Conservation (phyloP, 2,797 vertebrate genomes). For the Lycodopsis pacificus region DNA sequence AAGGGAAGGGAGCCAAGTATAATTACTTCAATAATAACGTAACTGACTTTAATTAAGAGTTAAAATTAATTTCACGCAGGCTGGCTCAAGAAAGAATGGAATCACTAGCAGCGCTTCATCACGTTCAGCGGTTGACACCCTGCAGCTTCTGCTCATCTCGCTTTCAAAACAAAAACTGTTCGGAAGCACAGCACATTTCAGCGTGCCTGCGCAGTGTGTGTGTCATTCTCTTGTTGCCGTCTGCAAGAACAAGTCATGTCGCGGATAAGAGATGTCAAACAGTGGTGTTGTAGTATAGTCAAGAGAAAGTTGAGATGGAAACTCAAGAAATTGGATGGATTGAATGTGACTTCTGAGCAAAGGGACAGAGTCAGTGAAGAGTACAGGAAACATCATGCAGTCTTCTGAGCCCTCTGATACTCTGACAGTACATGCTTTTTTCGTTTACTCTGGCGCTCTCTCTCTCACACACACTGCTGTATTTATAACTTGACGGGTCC, state of each 20-base stretch:
- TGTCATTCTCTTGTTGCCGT: conserved; percentile 26
- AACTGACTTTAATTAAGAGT: conserved; percentile 68
- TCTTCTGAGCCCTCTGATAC: conserved; percentile 13
- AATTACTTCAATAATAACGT: conserved; percentile 57
- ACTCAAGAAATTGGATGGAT: conserved; percentile 25
- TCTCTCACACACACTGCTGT: conserved; percentile 11
- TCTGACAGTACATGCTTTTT: conserved; percentile 14
- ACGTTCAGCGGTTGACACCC: conserved; percentile 56
- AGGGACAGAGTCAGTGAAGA: background rate
- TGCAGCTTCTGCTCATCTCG: conserved; percentile 34
- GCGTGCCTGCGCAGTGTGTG: conserved; percentile 3
- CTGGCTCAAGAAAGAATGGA: conserved; percentile 52
- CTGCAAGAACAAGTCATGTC: conserved; percentile 38
- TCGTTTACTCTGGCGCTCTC: background rate
- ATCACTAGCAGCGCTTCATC: conserved; percentile 55
- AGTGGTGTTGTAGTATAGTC: conserved; percentile 1
- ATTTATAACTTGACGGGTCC: conserved; percentile 38
- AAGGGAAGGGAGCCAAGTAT: conserved; percentile 28
- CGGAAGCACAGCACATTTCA: conserved; percentile 30
- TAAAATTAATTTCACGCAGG: conserved; percentile 68
- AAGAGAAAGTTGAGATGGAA: conserved; percentile 32
- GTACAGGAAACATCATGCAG: conserved; percentile 23
- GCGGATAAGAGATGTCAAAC: conserved; percentile 45
- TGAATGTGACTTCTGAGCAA: conserved; percentile 30
- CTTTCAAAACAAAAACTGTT: conserved; percentile 25